Base-by-base conservation (phyloP, 2,797 vertebrate species). In the Myotis findleyi region DNA sequence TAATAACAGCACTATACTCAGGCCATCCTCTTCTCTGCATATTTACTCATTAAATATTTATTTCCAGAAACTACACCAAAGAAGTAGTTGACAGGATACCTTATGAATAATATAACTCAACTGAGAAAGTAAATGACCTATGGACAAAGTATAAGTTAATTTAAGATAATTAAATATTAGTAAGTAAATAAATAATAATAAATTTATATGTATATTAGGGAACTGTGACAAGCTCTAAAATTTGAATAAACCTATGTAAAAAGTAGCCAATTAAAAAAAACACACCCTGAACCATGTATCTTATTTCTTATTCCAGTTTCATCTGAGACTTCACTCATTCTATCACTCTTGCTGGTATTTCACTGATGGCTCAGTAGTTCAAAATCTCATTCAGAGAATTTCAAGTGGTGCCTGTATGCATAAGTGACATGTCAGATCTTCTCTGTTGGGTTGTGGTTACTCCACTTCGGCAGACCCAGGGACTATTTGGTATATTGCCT, bases 31-130 rank as follows among this genome's bases (percentile, higher is more conserved):
- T 79, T 69, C 17, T 85, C 27, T 33, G 51, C 44, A 10, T 47
- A 53, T 90, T 59, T 73, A 59, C 92, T 69, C 44, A 77, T 86
- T 91, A 94, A 87, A 59, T 64, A 59, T 62, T 75, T 80, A 71
- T 80, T 89, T 96, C 51, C 53, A 53, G 51, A 87, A 89, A 51
- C 1, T 41, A 83, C 95, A 79, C 23, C 51, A 69, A 87, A 84
- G 80, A 82, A 80, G 7, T 53, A 25, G 4, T 75, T 38, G 38
- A 79, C 6, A 82, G 27, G 12, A 73, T 7, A 62, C 5, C 55
- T 83, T 81, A 55, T 84, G 30, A 92, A 57, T 7, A 85, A 9
- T 18, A 33, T 47, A 83, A 88, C 13, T 87, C 66, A 75, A 53
- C 1, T 38, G 44, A 84, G 36, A 88, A 92, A 71, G 36, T 51